Conservation (phyloP, 2,113 vertebrate species). For the Cyprinodon tularosa region DNA sequence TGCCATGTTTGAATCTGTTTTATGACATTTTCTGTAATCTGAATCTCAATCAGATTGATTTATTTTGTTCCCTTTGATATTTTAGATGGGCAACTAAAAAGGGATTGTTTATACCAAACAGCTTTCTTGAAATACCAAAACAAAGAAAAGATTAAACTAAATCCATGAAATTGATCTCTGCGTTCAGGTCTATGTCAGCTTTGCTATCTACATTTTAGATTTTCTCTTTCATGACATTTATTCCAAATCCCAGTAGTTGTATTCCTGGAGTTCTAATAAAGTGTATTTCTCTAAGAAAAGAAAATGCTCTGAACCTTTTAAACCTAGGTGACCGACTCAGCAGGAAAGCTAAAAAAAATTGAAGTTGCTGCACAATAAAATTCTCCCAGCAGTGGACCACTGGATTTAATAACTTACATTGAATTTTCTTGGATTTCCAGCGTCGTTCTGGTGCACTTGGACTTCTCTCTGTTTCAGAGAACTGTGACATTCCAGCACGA, state of each 20-base stretch:
- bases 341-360: conserved; percentile 6
- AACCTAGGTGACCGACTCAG: conserved; percentile 16
- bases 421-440: not conserved
- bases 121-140: not conserved
- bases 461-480: not conserved
- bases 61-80: not conserved
- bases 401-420: conserved; percentile 22
- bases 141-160: not conserved
- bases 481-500: not conserved
- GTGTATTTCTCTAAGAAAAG: conserved; percentile 1
- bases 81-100: not conserved
- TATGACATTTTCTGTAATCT: no score
- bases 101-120: not conserved
- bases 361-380: conserved; percentile 9
- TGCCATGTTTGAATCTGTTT: no score
- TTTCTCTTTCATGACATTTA: not conserved
- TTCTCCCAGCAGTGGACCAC: conserved; percentile 14
- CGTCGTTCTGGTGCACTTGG: not conserved
- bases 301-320: conserved; percentile 12
- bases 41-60: not conserved
- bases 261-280: not conserved
- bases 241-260: not conserved
- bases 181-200: not conserved
- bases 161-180: not conserved
- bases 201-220: not conserved